Evolutionary conservation across 2,113 vertebrate species (phyloP).

Genomic region (Trogon melanurus): DNA sequence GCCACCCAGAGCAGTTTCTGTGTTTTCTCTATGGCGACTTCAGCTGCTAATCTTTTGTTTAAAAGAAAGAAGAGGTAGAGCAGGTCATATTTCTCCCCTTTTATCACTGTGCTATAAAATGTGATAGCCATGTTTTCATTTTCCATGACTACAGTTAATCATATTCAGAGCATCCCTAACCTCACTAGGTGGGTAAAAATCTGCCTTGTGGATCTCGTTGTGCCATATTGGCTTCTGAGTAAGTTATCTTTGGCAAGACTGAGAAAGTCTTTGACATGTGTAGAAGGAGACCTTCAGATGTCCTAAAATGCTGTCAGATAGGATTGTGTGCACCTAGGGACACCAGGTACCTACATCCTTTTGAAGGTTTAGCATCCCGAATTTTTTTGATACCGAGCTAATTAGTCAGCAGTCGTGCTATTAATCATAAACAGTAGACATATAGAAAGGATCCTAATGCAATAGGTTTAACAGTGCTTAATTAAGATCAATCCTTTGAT

Average conservation of each 20-base stretch:
- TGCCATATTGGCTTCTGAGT: background rate
- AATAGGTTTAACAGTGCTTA: background rate
- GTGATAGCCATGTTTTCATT: background rate
- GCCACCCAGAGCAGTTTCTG: background rate
- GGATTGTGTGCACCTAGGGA: background rate
- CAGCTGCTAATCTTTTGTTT: background rate
- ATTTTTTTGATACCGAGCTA: background rate
- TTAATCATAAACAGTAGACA: constrained; percentile 1
- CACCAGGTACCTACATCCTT: background rate
- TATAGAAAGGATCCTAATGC: background rate
- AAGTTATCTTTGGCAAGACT: background rate
- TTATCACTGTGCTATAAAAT: background rate
- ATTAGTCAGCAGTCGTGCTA: background rate
- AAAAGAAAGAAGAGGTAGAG: background rate
- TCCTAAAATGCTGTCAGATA: background rate
- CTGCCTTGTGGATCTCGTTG: background rate
- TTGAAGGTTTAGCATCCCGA: background rate
- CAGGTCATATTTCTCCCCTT: background rate
- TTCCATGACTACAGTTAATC: background rate
- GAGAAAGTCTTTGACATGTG: background rate
- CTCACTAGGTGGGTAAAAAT: background rate
- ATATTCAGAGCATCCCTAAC: background rate
- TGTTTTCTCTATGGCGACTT: background rate
- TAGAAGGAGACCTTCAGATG: background rate
- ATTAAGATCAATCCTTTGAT: background rate